Evolutionary conservation across 2,888 invertebrate species (phyloP).

Genomic region (Dolichopus griseipennis): DNA sequence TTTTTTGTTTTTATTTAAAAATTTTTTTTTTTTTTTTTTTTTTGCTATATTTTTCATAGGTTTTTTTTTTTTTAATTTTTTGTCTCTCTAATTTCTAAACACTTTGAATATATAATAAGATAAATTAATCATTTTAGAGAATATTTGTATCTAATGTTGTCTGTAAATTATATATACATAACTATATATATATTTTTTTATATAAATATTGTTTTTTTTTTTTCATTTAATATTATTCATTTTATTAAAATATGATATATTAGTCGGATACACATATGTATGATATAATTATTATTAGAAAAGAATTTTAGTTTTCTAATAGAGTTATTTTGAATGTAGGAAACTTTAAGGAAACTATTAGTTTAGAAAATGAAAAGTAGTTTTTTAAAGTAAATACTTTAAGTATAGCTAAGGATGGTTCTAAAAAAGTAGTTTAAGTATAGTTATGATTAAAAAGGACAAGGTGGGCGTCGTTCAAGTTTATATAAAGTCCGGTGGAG

Average conservation of each 20-base stretch:
- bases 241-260: constrained; percentile 3
- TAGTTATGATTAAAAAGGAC: no score
- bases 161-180: neutral
- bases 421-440: no score
- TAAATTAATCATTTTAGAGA: neutral
- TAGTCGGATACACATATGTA: neutral
- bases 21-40: neutral
- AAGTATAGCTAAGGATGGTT: no score
- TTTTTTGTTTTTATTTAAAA: no score
- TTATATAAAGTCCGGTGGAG: no score
- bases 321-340: neutral
- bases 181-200: no score
- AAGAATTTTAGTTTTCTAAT: neutral
- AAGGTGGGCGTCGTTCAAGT: no score
- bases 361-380: no score
- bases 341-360: no score
- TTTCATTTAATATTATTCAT: neutral
- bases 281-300: constrained; percentile 1
- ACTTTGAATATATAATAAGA: constrained; percentile 4
- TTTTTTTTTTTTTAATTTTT: neutral
- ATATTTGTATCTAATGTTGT: no score
- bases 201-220: no score
- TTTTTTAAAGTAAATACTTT: no score
- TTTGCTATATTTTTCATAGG: neutral
- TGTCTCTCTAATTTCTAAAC: neutral